Evolutionary conservation across 1,140 invertebrate genomes (phyloP).

Genomic region (Lepidurus couesii): DNA sequence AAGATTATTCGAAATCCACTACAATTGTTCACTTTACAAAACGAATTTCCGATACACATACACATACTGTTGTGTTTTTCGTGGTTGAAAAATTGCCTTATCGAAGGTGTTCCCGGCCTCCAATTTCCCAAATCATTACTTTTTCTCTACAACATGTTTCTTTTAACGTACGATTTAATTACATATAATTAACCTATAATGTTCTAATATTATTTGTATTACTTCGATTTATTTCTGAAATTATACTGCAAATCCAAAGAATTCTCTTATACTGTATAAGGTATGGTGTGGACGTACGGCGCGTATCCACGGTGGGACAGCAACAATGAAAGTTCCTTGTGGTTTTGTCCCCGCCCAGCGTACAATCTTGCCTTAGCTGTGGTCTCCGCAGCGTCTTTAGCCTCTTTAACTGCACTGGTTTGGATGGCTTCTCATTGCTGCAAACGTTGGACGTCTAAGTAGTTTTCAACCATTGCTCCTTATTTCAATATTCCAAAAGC

Average conservation of each 20-base stretch:
- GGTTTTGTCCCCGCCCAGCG: not conserved
- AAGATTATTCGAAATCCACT: too few relatives aligned
- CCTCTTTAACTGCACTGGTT: not conserved
- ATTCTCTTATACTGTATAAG: not conserved
- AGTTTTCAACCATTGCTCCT: not conserved
- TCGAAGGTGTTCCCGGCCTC: too few relatives aligned
- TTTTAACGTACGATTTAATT: not conserved
- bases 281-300: conserved; percentile 3
- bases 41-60: too few relatives aligned
- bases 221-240: not conserved
- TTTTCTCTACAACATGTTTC: not conserved
- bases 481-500: not conserved
- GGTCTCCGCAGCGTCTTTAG: not conserved
- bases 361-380: not conserved
- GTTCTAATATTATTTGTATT: not conserved
- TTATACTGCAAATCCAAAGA: not conserved
- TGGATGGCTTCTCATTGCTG: not conserved
- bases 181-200: not conserved
- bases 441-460: not conserved
- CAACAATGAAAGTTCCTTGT: not conserved
- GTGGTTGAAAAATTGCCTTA: too few relatives aligned
- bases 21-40: too few relatives aligned
- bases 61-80: too few relatives aligned
- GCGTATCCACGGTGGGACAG: conserved; percentile 9
- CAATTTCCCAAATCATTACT: too few relatives aligned